Base-by-base conservation (phyloP, 2,113 vertebrate genomes). In the Cavia aperea region DNA sequence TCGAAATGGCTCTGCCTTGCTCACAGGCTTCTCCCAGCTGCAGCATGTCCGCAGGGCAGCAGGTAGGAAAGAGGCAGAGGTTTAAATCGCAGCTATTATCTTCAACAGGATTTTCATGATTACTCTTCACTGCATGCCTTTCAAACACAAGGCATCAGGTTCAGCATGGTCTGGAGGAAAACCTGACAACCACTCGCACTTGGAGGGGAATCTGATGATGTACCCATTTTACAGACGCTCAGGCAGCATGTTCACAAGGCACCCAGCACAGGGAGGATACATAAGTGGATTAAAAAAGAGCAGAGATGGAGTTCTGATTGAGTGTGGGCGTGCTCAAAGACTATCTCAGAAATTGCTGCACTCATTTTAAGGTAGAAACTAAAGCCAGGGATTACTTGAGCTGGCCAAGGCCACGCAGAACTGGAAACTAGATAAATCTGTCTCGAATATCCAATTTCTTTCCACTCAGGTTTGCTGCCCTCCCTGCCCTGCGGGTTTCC, bases 41-140 rank as follows among this genome's bases (percentile, higher is more conserved):
- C n/a, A 51, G 26, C 26, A 2, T 16, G 46, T 36, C 26, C n/a
- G 46, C 16, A 2, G 56, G 81, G 79, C 21, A 39, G 39, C 19
- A 12, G 26, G 81, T 9, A 29, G 70, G 56, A 65, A 60, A 33
- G 26, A n/a, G 24, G 4, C 18, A 36, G 60, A 54, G 54, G 39
- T 16, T 7, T 2, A 33, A 9, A 19, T 33, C 4, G 0, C 0
- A 33, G 58, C 10, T 19, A n/a, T 3, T 7, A 24, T 16, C 29
- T 4, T 7, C 14, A 10, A 26, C 16, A 4, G 24, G 1, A 31
- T 10, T 72, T 39, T 73, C 21, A 13, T 1, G 68, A 62, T 21
- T 4, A 51, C 43, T 68, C 46, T 1, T 23, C 31, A 33, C 0
- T 0, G 62, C 60, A 36, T 2, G 81, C 12, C 51, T 33, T 36